These are phyloP conservation scores for Leucophora obtusa DNA, from an alignment of 2,888 invertebrate genomes.

Conservation along the genomic window DNA sequence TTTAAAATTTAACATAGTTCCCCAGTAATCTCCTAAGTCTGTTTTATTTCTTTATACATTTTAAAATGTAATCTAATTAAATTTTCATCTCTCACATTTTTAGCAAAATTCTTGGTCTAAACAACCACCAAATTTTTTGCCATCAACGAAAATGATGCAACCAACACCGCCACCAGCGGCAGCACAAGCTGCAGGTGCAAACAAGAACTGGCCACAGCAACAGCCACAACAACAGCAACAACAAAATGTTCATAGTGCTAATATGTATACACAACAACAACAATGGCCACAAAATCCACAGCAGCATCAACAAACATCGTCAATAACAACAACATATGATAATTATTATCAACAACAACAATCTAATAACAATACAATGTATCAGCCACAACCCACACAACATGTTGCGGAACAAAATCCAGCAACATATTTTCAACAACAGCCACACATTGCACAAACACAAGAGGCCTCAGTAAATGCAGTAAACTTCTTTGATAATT, in stretches of 20 bases:
- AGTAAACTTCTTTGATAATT: conserved; percentile 59
- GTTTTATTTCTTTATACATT: not conserved
- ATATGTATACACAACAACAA: conserved; percentile 37
- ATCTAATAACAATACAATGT: conserved; percentile 60
- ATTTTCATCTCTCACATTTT: not conserved
- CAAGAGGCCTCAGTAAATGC: conserved; percentile 49
- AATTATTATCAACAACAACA: conserved; percentile 42
- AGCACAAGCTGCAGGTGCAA: not conserved
- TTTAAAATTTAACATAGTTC: too few relatives aligned
- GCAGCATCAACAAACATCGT: conserved; percentile 24
- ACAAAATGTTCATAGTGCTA: conserved; percentile 54
- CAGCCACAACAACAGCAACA: conserved; percentile 39
- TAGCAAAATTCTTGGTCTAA: conserved; percentile 48
- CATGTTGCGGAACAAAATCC: conserved; percentile 32
- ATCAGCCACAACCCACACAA: conserved; percentile 41
- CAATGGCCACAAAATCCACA: conserved; percentile 50
- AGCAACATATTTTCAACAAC: conserved; percentile 47
- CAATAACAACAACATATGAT: conserved; percentile 35
- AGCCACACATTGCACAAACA: conserved; percentile 51
- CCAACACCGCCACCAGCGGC: conserved; percentile 27
- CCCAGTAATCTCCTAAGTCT: too few relatives aligned
- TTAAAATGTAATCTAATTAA: not conserved
- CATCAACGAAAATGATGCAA: conserved; percentile 61
- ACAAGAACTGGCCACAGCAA: conserved; percentile 59
- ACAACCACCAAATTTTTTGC: conserved; percentile 57